Base-by-base conservation (phyloP, 30 jellyfish, hydroid and myxozoan genomes). In the Nemopilema nomurai region DNA sequence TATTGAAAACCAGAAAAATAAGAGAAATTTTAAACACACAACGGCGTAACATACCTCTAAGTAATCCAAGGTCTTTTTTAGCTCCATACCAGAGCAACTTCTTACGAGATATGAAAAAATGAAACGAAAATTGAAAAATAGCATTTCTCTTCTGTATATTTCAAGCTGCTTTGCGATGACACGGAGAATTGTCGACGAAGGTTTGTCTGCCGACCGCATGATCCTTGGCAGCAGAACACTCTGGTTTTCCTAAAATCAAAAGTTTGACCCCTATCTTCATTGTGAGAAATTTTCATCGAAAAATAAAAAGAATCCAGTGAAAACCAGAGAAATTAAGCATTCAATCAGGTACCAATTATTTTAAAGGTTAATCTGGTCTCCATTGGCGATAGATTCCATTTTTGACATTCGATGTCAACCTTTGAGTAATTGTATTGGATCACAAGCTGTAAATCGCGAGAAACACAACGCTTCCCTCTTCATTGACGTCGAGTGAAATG, bases 11-110 rank as follows among this genome's bases (percentile, higher is more conserved):
- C n/a, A n/a, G n/a, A n/a, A n/a, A n/a, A n/a, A n/a, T n/a, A n/a
- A n/a, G n/a, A n/a, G n/a, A n/a, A n/a, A n/a, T n/a, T n/a, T n/a
- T n/a, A n/a, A n/a, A n/a, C n/a, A n/a, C n/a, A n/a, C n/a, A n/a
- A n/a, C n/a, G n/a, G n/a, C n/a, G n/a, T n/a, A n/a, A 18, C 76
- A 21, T 49, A 92, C 98, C 98, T 92, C 97, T n/a, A 92, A 63
- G 67, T 62, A 92, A 6, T 85, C 84, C 67, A 92, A 51, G 28
- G 96, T 80, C 25, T 77, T 75, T 77, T 92, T 90, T 52, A 92
- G 87, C 23, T 92, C 97, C 4, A 75, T 7, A 21, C 87, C 92
- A 13, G 67, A 53, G 28, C 96, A 85, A 18, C 77, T 64, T 49
- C 98, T 83, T 27, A 92, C 87, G 57, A 92, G 80, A 64, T 81